phyloP scores from a whole-genome alignment of 2,797 vertebrate genomes.

The Sebastes steindachneri region DNA sequence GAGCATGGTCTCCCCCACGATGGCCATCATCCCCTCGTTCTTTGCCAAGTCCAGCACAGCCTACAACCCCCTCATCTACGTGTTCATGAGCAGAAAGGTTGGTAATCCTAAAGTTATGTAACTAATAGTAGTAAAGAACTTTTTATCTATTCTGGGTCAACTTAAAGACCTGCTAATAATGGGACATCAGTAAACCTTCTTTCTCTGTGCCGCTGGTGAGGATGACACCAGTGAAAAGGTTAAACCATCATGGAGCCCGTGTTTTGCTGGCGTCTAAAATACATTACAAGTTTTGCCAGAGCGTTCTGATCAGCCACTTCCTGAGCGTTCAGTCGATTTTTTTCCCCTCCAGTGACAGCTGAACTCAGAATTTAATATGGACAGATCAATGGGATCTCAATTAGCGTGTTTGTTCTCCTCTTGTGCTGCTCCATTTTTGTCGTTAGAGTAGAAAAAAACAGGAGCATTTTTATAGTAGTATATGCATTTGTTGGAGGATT shows the following conservation, averaged over 20 bases:
- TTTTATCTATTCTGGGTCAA: not conserved
- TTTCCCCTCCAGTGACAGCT: not conserved
- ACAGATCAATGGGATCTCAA: constrained; percentile 27
- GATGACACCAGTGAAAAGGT: not conserved
- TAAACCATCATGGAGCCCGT: not conserved
- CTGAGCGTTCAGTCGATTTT: not conserved
- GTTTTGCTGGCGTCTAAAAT: not conserved
- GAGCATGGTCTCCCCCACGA: constrained; percentile 86
- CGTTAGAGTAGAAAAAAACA: not conserved
- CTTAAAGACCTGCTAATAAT: not conserved
- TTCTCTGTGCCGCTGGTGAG: not conserved
- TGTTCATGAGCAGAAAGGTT: constrained; percentile 95
- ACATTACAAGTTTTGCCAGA: not conserved
- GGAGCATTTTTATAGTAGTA: not conserved
- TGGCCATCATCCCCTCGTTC: constrained; percentile 90
- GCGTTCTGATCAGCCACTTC: not conserved
- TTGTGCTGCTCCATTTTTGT: not conserved
- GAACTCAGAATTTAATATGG: constrained; percentile 18
- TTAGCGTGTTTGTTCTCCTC: not conserved
- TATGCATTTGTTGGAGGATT: not conserved
- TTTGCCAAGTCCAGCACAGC: constrained; percentile 93
- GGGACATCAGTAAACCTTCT: not conserved
- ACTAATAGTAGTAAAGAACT: not conserved
- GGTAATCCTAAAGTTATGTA: not conserved
- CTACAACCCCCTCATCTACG: constrained; percentile 93